These are phyloP conservation scores for Nesidiocoris tenuis DNA, from an alignment of 2,888 invertebrate species.

Conservation along the genomic window DNA sequence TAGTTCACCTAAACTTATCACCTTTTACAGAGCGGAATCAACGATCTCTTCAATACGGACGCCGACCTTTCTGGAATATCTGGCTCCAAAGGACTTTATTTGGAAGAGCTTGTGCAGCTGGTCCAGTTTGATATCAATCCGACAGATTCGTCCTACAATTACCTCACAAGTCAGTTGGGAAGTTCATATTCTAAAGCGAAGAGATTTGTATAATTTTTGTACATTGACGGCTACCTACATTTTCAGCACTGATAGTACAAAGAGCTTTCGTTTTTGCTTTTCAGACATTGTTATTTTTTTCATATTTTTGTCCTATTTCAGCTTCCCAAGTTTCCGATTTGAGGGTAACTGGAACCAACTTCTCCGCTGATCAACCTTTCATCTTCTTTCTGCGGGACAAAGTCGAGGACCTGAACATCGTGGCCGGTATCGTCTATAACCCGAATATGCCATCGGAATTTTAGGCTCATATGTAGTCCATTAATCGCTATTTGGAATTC, in stretches of 20 bases:
- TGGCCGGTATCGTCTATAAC: constrained; percentile 51
- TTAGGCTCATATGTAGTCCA: no score
- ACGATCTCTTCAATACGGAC: constrained; percentile 61
- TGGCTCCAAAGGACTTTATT: constrained; percentile 62
- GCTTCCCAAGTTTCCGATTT: constrained; percentile 47
- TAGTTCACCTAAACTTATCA: no score
- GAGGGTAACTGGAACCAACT: constrained; percentile 46
- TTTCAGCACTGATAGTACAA: neutral
- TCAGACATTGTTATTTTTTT: neutral
- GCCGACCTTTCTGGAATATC: constrained; percentile 64
- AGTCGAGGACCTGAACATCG: constrained; percentile 50
- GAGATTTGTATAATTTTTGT: neutral
- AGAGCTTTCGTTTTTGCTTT: neutral
- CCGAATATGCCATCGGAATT: constrained; percentile 41
- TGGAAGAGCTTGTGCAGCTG: constrained; percentile 67
- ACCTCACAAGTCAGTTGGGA: constrained; percentile 57
- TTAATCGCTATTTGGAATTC: no score
- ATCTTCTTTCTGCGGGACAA: constrained; percentile 51
- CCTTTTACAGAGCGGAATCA: constrained; percentile 59
- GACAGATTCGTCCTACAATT: constrained; percentile 57
- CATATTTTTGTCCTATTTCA: constrained; percentile 47
- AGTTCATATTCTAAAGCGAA: neutral
- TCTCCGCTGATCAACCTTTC: constrained; percentile 52
- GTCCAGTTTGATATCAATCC: constrained; percentile 65
- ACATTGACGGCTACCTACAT: neutral